These are phyloP conservation scores for Leptinotarsa defecta DNA, from an alignment of 1,140 invertebrate genomes.

Conservation along the genomic window DNA sequence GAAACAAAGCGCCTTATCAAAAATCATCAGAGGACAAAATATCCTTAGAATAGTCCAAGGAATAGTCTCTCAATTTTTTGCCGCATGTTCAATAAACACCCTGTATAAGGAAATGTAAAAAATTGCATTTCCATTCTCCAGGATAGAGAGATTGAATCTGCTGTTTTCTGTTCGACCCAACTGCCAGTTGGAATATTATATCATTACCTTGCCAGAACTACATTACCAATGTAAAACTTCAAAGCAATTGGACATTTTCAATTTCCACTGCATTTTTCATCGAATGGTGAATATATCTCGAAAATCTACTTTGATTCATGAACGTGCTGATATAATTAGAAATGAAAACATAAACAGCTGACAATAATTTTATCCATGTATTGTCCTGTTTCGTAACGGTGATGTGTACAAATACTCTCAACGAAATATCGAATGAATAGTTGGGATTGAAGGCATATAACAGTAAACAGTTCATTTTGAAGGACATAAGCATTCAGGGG, in stretches of 20 bases:
- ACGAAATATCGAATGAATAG: not conserved
- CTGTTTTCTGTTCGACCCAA: no score
- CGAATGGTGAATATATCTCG: not conserved
- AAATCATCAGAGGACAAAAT: no score
- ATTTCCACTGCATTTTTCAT: not conserved
- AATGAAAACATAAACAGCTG: not conserved
- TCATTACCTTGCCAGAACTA: no score
- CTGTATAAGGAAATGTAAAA: no score
- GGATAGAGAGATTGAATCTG: no score
- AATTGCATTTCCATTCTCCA: no score
- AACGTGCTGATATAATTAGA: not conserved
- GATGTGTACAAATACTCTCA: not conserved
- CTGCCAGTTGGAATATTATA: no score
- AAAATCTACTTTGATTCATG: not conserved
- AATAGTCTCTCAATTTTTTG: no score
- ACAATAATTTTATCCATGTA: not conserved
- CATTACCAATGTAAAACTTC: no score
- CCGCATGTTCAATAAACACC: no score
- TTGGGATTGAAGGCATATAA: not conserved
- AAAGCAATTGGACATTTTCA: not conserved
- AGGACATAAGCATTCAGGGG: not conserved
- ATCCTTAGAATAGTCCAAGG: no score
- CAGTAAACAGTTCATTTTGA: conserved; percentile 2
- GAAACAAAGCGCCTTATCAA: no score
- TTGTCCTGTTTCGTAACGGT: not conserved